These are phyloP conservation scores for Triplophysa yarkandensis DNA, from an alignment of 2,797 vertebrate species.

Conservation along the genomic window DNA sequence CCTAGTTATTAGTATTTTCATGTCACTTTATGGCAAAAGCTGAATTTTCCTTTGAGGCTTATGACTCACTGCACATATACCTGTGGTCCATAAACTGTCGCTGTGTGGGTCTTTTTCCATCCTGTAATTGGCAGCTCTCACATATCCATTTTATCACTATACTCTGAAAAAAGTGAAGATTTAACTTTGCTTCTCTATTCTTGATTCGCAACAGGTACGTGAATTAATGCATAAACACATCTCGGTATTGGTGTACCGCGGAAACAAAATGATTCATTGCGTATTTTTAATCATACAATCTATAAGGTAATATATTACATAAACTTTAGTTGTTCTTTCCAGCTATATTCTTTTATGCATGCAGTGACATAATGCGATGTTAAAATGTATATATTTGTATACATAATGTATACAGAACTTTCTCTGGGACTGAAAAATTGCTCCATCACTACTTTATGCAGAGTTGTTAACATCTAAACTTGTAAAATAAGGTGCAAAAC, in stretches of 20 bases:
- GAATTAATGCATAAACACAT: slow-evolving; percentile 32
- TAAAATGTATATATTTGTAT: too few species aligned
- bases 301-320: slow-evolving; percentile 21
- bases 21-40: slow-evolving; percentile 34
- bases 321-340: slow-evolving; percentile 19
- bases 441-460: neutral
- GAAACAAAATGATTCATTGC: slow-evolving; percentile 43
- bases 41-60: slow-evolving; percentile 27
- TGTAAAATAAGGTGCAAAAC: neutral
- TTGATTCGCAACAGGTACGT: slow-evolving; percentile 12
- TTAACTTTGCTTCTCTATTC: slow-evolving; percentile 32
- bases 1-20: slow-evolving; percentile 37
- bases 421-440: neutral
- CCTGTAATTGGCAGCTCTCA: slow-evolving; percentile 17
- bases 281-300: slow-evolving; percentile 13
- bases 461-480: neutral
- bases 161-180: slow-evolving; percentile 28
- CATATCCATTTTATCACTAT: slow-evolving; percentile 32
- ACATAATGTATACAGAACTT: too few species aligned
- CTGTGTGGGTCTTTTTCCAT: slow-evolving; percentile 21
- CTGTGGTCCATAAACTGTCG: slow-evolving; percentile 37
- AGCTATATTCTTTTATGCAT: slow-evolving; percentile 46
- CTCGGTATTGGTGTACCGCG: slow-evolving; percentile 17
- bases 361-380: neutral
- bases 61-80: slow-evolving; percentile 12